Base-by-base conservation (phyloP, 1,140 invertebrate species). In the Saxidomus purpurata region DNA sequence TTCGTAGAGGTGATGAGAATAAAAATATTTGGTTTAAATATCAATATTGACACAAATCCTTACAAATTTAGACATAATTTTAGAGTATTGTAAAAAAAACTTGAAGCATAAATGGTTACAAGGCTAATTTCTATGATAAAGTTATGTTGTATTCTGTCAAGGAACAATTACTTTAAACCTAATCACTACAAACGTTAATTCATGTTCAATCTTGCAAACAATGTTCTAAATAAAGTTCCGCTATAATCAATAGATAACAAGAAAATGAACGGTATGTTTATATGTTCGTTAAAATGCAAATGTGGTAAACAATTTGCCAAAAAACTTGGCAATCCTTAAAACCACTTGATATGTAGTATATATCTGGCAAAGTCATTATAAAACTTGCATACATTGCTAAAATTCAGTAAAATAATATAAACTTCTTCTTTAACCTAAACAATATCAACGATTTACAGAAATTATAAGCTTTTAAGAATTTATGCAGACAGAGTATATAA, bases 241-340 rank as follows among this genome's bases (percentile, higher is more conserved):
- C 34, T 28, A 40, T 28, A 71, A 71, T 71, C 67, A 38, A 71
- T 40, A 71, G 31, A 71, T 40, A 63, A 28, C 59, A 8, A 9
- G 59, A 63, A 28, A 63, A 63, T 63, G 34, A 71, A n/a, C 11
- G 34, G 19, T 34, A 71, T 38, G 25, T 71, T 36, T 36, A 15
- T 71, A 71, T 38, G 22, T 71, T 71, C 67, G 38, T 71, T 71
- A 71, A 38, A 71, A 71, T 71, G 67, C 67, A 71, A 71, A 36
- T 71, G 38, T 8, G 19, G n/a, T n/a, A 28, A 1, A 31, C 36
- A 28, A 13, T 38, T 19, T 34, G 63, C n/a, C 13, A 38, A 38
- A 31, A 38, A 38, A 38, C 28, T 71, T 34, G 67, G 67, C 4
- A n/a, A 36, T 4, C 3, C 9, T 28, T 71, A 19, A 9, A 71